Percentiles rank a stretch among this genome's conserved stretches.
phyloP scores from a whole-genome alignment of 2,113 vertebrate genomes.

The Myrmecophaga tridactyla region DNA sequence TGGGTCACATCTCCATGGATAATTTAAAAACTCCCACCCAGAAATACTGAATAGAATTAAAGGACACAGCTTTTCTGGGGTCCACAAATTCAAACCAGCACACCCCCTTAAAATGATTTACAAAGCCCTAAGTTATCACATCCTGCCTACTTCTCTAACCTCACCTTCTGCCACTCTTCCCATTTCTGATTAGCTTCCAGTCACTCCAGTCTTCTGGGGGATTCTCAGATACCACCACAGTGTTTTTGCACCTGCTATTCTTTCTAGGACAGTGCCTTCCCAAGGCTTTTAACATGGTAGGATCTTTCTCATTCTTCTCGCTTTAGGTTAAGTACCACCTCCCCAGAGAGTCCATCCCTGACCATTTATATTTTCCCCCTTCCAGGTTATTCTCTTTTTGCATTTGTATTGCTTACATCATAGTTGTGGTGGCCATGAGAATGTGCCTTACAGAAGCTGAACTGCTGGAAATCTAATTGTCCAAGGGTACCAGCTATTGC shows the following conservation, averaged over 20 bases:
- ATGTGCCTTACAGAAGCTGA: background rate
- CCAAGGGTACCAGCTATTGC: background rate
- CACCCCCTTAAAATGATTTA: background rate
- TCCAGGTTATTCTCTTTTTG: background rate
- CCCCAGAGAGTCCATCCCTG: background rate
- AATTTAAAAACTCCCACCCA: too few species aligned
- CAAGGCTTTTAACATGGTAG: background rate
- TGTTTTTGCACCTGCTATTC: background rate
- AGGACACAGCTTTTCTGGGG: too few species aligned
- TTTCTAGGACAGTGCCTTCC: background rate
- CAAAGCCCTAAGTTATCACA: background rate
- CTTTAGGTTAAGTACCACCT: background rate
- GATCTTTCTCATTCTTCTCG: background rate
- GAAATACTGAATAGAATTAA: too few species aligned
- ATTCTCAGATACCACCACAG: background rate
- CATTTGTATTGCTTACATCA: background rate
- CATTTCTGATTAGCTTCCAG: background rate
- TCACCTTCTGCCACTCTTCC: background rate
- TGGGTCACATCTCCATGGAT: too few species aligned
- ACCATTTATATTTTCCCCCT: background rate
- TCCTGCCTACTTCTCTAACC: background rate
- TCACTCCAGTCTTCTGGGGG: too few species aligned
- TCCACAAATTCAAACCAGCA: too few species aligned
- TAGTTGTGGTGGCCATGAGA: background rate
- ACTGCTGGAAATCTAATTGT: background rate